phyloP scores from a whole-genome alignment of 2,888 invertebrate genomes.

The Helleia helle region DNA sequence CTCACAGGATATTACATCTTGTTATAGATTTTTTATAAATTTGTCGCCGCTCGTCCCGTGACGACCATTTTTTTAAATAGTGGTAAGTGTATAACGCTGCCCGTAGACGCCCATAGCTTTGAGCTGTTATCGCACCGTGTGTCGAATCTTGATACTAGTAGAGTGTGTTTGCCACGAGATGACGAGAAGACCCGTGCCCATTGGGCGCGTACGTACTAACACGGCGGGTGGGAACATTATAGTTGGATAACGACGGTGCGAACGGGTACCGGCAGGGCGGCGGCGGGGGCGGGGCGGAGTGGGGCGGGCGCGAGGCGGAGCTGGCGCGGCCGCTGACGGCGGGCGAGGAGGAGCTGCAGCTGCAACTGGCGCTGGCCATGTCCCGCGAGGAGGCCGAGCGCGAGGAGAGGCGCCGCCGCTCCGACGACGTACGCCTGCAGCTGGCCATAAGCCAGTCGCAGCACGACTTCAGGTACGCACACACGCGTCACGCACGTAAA shows the following conservation, averaged over 20 bases:
- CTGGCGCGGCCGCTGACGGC: conserved; percentile 96
- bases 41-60: too few relatives aligned
- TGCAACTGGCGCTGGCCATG: conserved; percentile 98
- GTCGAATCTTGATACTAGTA: too few relatives aligned
- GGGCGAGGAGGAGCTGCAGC: conserved; percentile 98
- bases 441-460: conserved; percentile 96
- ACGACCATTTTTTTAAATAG: too few relatives aligned
- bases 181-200: too few relatives aligned
- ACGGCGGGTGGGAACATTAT: conserved; percentile 40
- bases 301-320: conserved; percentile 79
- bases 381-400: conserved; percentile 98
- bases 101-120: too few relatives aligned
- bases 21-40: too few relatives aligned
- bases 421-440: conserved; percentile 96
- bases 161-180: too few relatives aligned
- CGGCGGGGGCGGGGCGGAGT: conserved; percentile 18
- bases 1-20: too few relatives aligned
- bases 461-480: conserved; percentile 88
- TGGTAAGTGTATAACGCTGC: too few relatives aligned
- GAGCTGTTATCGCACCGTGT: too few relatives aligned
- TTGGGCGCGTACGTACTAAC: too few relatives aligned
- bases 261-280: background rate
- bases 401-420: conserved; percentile 93
- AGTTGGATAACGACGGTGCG: background rate
- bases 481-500: too few relatives aligned